These are phyloP conservation scores for Stigmatopora argus DNA, from an alignment of 2,113 vertebrate genomes.

Conservation along the genomic window DNA sequence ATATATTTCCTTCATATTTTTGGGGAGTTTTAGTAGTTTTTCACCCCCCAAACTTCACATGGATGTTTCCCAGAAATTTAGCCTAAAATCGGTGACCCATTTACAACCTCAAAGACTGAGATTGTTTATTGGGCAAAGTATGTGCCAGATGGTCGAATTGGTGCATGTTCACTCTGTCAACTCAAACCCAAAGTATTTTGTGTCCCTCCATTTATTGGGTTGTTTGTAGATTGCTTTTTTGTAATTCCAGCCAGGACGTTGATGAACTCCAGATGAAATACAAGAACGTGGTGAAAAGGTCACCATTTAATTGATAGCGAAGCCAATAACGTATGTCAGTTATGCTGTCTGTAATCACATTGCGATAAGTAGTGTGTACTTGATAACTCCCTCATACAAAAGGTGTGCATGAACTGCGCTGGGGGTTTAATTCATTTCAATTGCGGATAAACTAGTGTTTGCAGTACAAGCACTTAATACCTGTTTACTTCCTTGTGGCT, in stretches of 20 bases:
- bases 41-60: too few species aligned
- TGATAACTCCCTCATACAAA: constrained; percentile 13
- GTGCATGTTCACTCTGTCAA: constrained; percentile 54
- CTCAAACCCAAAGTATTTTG: constrained; percentile 46
- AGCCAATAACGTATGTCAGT: constrained; percentile 5
- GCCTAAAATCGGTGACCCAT: not conserved
- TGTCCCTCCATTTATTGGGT: constrained; percentile 64
- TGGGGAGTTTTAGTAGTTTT: too few species aligned
- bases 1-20: too few species aligned
- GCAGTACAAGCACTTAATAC: constrained; percentile 38
- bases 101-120: not conserved
- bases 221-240: constrained; percentile 86
- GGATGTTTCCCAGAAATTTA: too few species aligned
- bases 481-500: constrained; percentile 36
- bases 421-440: constrained; percentile 25
- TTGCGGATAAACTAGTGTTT: constrained; percentile 21
- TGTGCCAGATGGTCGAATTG: not conserved
- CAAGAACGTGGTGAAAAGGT: constrained; percentile 10
- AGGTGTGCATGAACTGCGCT: constrained; percentile 17
- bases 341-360: constrained; percentile 7
- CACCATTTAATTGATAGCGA: not conserved
- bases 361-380: not conserved
- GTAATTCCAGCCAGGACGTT: constrained; percentile 87
- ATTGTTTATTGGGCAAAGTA: not conserved
- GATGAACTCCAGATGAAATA: constrained; percentile 89